These are phyloP conservation scores for Nasonia oneida DNA, from an alignment of 2,888 invertebrate genomes.

Conservation along the genomic window DNA sequence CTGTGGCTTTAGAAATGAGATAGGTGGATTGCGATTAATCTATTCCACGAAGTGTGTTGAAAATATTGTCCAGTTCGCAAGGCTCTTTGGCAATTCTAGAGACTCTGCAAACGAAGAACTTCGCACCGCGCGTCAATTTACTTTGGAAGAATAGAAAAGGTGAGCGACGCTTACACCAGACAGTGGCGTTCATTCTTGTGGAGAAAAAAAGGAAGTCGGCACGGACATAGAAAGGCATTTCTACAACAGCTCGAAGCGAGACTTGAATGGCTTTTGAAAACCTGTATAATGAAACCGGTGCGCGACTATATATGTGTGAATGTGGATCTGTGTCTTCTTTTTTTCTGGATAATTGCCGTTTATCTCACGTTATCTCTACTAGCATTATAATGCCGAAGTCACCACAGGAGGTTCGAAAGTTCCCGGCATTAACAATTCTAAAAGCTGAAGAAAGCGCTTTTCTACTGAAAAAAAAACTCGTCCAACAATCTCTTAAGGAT, in stretches of 20 bases:
- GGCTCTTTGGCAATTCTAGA: not conserved
- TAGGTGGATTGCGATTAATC: not conserved
- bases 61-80: not conserved
- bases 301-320: not conserved
- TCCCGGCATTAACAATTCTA: not conserved
- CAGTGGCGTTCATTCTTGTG: not conserved
- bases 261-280: slow-evolving; percentile 41
- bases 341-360: slow-evolving; percentile 32
- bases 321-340: slow-evolving; percentile 31
- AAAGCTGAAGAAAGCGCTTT: slow-evolving; percentile 10
- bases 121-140: not conserved
- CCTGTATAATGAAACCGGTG: slow-evolving; percentile 32
- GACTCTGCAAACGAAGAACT: slow-evolving; percentile 32
- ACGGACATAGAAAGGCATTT: slow-evolving; percentile 32
- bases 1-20: not conserved
- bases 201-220: slow-evolving; percentile 29
- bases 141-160: not conserved
- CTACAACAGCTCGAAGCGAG: slow-evolving; percentile 13
- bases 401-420: not conserved
- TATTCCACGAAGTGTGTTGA: too few species aligned
- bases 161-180: slow-evolving; percentile 28
- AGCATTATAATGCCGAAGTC: slow-evolving; percentile 3
- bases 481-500: not conserved
- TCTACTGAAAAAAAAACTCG: not conserved
- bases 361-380: slow-evolving; percentile 10